Percentiles rank a stretch among this genome's conserved stretches.
These are phyloP conservation scores for Cavia aperea DNA, from an alignment of 2,113 vertebrate species.

Conservation along the genomic window DNA sequence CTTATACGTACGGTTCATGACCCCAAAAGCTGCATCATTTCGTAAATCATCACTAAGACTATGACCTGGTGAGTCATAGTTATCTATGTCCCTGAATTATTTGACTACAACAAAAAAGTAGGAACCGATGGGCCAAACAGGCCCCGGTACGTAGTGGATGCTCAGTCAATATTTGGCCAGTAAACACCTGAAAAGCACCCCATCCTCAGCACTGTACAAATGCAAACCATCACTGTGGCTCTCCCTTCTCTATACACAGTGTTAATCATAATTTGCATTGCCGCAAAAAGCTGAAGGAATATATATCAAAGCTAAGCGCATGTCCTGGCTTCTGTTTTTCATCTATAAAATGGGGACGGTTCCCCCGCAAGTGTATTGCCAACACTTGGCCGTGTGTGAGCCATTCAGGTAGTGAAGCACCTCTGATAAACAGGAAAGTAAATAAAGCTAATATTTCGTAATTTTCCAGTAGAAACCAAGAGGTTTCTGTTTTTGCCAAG, in stretches of 20 bases:
- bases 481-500: slow-evolving; percentile 51
- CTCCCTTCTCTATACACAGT: not conserved
- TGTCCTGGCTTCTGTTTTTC: not conserved
- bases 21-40: not conserved
- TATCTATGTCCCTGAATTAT: not conserved
- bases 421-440: slow-evolving; percentile 48
- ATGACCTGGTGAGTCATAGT: not conserved
- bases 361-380: not conserved
- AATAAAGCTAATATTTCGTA: slow-evolving; percentile 44
- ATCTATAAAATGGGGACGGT: not conserved
- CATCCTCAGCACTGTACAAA: not conserved
- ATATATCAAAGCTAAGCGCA: not conserved
- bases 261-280: not conserved
- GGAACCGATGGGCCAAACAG: not conserved
- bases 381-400: not conserved
- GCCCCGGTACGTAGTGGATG: not conserved
- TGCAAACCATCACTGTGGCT: not conserved
- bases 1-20: not conserved
- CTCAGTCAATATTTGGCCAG: not conserved
- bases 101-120: not conserved
- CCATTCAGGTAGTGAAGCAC: not conserved
- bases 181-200: not conserved
- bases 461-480: slow-evolving; percentile 64
- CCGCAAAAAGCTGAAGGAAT: not conserved
- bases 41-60: not conserved